A percentile compares a stretch with the other conserved stretches of the same genome.
These are phyloP conservation scores for Nowickia ferox DNA, from an alignment of 2,888 invertebrate genomes.

Conservation along the genomic window DNA sequence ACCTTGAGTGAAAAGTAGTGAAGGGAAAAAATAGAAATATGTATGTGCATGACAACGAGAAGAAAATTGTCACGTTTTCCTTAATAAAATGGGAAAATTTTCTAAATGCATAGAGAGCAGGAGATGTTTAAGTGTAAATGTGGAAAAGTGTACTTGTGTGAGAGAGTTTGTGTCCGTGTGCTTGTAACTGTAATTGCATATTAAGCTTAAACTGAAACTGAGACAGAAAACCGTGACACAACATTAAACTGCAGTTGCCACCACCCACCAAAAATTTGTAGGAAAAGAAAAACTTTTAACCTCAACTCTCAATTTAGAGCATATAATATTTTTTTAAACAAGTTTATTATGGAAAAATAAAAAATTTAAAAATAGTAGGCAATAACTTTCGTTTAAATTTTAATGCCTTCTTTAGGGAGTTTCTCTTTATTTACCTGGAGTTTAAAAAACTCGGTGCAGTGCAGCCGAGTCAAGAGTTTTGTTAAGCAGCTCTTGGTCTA, in stretches of 20 bases:
- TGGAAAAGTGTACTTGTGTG: neutral
- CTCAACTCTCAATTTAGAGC: neutral
- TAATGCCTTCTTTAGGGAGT: constrained; percentile 18
- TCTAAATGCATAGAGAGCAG: constrained; percentile 44
- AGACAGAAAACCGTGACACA: constrained; percentile 50
- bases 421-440: constrained; percentile 6
- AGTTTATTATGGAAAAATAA: neutral
- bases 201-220: constrained; percentile 48
- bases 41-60: neutral
- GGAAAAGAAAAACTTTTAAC: neutral
- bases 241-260: constrained; percentile 14
- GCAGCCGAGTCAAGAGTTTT: neutral
- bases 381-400: constrained; percentile 25
- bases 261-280: neutral
- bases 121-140: constrained; percentile 3
- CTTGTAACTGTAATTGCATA: neutral
- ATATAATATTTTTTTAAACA: neutral
- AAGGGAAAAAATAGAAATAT: neutral
- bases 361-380: neutral
- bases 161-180: neutral
- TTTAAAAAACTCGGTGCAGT: neutral
- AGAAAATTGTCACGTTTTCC: constrained; percentile 66
- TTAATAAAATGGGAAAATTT: constrained; percentile 49
- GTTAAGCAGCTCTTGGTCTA: neutral
- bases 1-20: constrained; percentile 57